These are phyloP conservation scores for Zaprionus inermis DNA, from an alignment of 1,140 invertebrate species.

Conservation along the genomic window DNA sequence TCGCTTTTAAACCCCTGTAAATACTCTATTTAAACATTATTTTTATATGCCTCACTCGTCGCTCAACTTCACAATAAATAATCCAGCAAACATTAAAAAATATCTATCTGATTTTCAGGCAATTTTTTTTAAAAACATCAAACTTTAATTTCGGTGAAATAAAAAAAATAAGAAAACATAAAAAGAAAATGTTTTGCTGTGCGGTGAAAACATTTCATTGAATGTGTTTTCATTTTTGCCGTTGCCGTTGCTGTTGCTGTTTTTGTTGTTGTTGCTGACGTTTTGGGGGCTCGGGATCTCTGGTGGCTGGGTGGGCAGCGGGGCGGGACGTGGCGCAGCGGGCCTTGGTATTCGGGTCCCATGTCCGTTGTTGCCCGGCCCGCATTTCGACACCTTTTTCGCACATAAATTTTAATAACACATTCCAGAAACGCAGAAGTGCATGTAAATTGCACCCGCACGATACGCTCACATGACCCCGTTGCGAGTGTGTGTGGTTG, in stretches of 20 bases:
- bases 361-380: constrained; percentile 47
- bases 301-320: neutral
- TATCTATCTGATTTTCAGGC: neutral
- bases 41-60: neutral
- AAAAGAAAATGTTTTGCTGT: neutral
- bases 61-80: constrained; percentile 5
- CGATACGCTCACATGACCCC: constrained; percentile 46
- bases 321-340: neutral
- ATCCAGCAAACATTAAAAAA: neutral
- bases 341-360: constrained; percentile 19
- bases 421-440: constrained; percentile 57
- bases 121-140: constrained; percentile 1
- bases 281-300: constrained; percentile 24
- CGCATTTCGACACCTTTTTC: constrained; percentile 72
- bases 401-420: constrained; percentile 80
- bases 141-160: neutral
- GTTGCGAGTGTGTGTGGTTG: constrained; percentile 32
- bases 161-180: neutral
- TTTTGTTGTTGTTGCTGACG: constrained; percentile 4
- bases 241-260: constrained; percentile 2
- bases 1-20: neutral
- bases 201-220: constrained; percentile 35
- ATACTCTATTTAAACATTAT: neutral
- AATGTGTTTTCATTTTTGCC: constrained; percentile 26
- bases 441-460: constrained; percentile 68